Evolutionary conservation across 2,113 vertebrate genomes (phyloP), one percentile per base, ranked within the genome.

Genomic region (Budorcas taxicolor): DNA sequence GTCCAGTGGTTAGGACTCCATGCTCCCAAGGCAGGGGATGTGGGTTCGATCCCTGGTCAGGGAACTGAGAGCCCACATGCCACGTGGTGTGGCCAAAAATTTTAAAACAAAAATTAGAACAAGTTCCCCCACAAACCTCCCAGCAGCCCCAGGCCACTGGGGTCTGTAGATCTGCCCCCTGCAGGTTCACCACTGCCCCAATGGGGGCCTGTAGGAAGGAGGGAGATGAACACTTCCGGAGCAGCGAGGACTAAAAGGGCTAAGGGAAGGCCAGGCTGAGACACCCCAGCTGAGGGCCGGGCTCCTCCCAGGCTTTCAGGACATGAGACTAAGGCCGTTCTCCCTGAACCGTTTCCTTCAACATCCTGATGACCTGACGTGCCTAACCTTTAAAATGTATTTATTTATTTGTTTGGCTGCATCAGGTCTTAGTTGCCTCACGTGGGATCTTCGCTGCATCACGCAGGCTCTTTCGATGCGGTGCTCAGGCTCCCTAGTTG

Each of bases 291-390:
- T 40, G 43, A 57, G 45, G 40, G 53, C 53, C 12, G 0, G 33
- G 31, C 36, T 43, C 87, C 57, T 40, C 2, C 1, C 14, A 1
- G 7, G 1, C n/a, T 15, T 55, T 21, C 6, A 1, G 33, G 27
- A 52, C 57, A 21, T 3, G 2, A 3, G 7, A 8, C 60, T 7
- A 1, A 4, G 21, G 27, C 15, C 2, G 0, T 27, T 78, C 43
- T 81, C 12, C 23, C 71, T 19, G 0, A 10, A 4, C 33, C 0
- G 2, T 17, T 60, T 57, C 47, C 53, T 31, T 78, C 10, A 2
- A 47, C n/a, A 6, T 29, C 25, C 29, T 33, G 29, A 15, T 11
- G 57, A 27, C 58, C 21, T 40, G 17, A 43, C 3, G 43, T 3
- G 17, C 43, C 33, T 43, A 27, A 45, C 76, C 31, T 76, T 43